A percentile compares a stretch with the other conserved stretches of the same genome.
Evolutionary conservation across 2,888 invertebrate species (phyloP).

Genomic region (Schizotus pectinicornis): DNA sequence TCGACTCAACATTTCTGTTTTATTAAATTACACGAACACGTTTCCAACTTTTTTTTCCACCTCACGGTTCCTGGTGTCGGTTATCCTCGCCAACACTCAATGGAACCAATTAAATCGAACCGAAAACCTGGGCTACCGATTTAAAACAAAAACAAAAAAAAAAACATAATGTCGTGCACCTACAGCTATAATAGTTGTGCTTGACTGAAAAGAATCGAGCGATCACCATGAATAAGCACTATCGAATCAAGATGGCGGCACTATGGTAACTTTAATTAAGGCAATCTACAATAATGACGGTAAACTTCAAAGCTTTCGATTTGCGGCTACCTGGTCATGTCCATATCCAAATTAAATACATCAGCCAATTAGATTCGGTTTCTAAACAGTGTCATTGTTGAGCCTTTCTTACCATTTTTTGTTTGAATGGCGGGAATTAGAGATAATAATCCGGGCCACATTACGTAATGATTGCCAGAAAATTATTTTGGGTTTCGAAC

Average conservation of each 20-base stretch:
- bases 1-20: conserved; percentile 50
- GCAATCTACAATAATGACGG: conserved; percentile 21
- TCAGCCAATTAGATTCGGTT: conserved; percentile 4
- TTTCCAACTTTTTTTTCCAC: conserved; percentile 13
- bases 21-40: conserved; percentile 50
- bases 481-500: too few relatives aligned
- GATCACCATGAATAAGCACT: conserved; percentile 23
- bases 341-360: conserved; percentile 12
- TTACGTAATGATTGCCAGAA: too few relatives aligned
- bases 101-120: too few relatives aligned
- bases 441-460: too few relatives aligned
- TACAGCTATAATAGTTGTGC: too few relatives aligned
- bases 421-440: too few relatives aligned
- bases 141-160: too few relatives aligned
- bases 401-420: too few relatives aligned
- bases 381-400: conserved; percentile 5
- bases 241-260: conserved; percentile 26
- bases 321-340: conserved; percentile 14
- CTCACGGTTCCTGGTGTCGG: background rate
- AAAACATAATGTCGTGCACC: too few relatives aligned
- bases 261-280: conserved; percentile 29
- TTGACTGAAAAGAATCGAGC: conserved; percentile 8
- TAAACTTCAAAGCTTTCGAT: conserved; percentile 1
- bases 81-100: too few relatives aligned
- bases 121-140: background rate